Percentiles rank a stretch among this genome's conserved stretches.
phyloP scores from a whole-genome alignment of 1,140 invertebrate species.

The Lepidostoma basale region DNA sequence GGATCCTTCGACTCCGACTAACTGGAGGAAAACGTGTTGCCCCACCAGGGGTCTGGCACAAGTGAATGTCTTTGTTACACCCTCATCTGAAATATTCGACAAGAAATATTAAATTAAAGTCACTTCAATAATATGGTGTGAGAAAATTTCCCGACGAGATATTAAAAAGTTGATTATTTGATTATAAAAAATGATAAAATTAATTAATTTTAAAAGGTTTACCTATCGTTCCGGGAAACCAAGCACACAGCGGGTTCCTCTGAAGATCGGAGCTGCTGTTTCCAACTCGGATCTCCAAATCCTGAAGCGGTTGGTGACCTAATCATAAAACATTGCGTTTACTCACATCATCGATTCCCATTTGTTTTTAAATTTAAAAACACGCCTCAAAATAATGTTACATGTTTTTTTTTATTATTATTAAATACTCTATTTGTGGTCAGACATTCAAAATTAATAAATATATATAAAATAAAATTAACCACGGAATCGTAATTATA shows the following conservation, averaged over 20 bases:
- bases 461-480: no score
- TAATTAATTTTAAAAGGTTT: conserved; percentile 23
- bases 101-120: conserved; percentile 14
- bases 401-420: no score
- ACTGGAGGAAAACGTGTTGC: conserved; percentile 85
- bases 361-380: no score
- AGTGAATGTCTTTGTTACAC: conserved; percentile 86
- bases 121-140: conserved; percentile 19
- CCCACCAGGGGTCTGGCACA: conserved; percentile 84
- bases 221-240: conserved; percentile 92
- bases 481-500: no score
- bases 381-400: no score
- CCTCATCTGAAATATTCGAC: conserved; percentile 72
- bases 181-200: neutral
- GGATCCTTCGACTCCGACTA: conserved; percentile 88
- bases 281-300: conserved; percentile 89
- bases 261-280: conserved; percentile 86
- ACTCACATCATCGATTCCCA: neutral
- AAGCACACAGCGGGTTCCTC: conserved; percentile 87
- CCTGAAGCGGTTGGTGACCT: conserved; percentile 88
- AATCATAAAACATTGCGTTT: conserved; percentile 42
- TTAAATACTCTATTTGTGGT: no score
- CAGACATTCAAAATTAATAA: no score
- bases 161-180: neutral
- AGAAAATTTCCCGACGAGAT: conserved; percentile 3